Evolutionary conservation across 1,140 invertebrate genomes (phyloP).

Genomic region (Geopemphigus sp.): DNA sequence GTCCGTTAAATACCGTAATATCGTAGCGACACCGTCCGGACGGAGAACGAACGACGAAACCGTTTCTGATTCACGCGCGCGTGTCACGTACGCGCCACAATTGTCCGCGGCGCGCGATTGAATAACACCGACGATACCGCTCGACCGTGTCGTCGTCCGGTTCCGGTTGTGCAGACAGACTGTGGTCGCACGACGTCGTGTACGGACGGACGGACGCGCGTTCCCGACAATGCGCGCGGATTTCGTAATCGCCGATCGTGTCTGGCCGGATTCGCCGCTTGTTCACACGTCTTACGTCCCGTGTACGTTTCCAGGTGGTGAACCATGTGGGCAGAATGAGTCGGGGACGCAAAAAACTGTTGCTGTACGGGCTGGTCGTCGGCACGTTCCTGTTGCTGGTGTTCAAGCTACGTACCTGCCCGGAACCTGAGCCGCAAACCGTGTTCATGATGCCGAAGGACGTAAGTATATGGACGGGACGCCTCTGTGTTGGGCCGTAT

Average conservation of each 20-base stretch:
- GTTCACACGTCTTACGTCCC: too few relatives aligned
- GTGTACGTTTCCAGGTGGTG: slow-evolving; percentile 52
- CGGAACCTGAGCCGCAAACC: slow-evolving; percentile 49
- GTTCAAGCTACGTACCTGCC: slow-evolving; percentile 53
- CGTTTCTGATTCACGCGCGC: neutral
- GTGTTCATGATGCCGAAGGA: slow-evolving; percentile 54
- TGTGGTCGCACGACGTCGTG: too few relatives aligned
- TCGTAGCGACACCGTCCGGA: too few relatives aligned
- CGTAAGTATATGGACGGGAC: slow-evolving; percentile 52
- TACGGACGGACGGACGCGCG: neutral
- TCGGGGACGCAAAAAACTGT: slow-evolving; percentile 54
- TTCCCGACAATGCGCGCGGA: too few relatives aligned
- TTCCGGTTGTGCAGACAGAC: neutral
- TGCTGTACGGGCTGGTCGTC: slow-evolving; percentile 51
- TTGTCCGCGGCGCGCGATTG: neutral
- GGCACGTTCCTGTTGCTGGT: slow-evolving; percentile 52
- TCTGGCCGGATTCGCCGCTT: too few relatives aligned
- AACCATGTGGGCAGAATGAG: slow-evolving; percentile 55
- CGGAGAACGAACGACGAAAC: neutral
- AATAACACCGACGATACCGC: neutral
- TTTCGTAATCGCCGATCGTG: too few relatives aligned
- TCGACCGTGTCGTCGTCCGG: neutral
- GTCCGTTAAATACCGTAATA: too few relatives aligned
- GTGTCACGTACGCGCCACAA: too few relatives aligned
- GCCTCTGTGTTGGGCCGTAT: too few relatives aligned